Percentiles rank a stretch among this genome's conserved stretches.
Evolutionary conservation across 2,113 vertebrate species (phyloP).

Genomic region (Grallaria varia): DNA sequence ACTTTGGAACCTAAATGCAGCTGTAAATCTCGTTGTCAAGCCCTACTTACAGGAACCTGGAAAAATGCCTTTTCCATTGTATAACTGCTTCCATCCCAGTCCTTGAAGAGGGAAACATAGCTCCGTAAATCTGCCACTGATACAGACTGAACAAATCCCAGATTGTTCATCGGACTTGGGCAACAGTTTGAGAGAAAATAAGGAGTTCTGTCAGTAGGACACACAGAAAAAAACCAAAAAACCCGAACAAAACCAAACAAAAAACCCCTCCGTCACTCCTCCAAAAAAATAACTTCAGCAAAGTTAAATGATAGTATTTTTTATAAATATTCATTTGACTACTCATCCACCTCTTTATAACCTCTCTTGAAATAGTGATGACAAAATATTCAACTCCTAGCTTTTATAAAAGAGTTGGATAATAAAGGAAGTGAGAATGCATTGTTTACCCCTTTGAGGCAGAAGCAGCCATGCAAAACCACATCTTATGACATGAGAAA

Average conservation of each 20-base stretch:
- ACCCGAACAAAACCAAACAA: too few species aligned
- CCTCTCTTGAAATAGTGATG: neutral
- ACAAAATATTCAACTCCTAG: neutral
- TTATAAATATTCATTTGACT: neutral
- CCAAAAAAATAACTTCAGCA: neutral
- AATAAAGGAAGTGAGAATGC: neutral
- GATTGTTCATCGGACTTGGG: neutral
- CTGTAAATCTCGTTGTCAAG: neutral
- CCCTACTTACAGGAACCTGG: neutral
- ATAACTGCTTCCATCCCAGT: neutral
- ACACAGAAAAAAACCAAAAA: accelerated
- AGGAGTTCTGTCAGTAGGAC: accelerated
- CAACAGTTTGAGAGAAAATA: neutral
- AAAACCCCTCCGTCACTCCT: too few species aligned
- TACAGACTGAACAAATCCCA: neutral
- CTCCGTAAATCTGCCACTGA: neutral
- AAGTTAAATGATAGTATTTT: neutral
- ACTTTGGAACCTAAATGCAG: neutral
- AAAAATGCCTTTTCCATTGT: neutral
- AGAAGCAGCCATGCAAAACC: neutral
- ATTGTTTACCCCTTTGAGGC: neutral
- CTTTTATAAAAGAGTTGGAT: neutral
- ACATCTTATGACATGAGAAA: neutral
- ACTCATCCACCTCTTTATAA: neutral
- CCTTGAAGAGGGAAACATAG: neutral